Percentiles rank a stretch among this genome's conserved stretches.
Conservation (phyloP, 2,888 invertebrate genomes). For the Pantelozetes paolii region DNA sequence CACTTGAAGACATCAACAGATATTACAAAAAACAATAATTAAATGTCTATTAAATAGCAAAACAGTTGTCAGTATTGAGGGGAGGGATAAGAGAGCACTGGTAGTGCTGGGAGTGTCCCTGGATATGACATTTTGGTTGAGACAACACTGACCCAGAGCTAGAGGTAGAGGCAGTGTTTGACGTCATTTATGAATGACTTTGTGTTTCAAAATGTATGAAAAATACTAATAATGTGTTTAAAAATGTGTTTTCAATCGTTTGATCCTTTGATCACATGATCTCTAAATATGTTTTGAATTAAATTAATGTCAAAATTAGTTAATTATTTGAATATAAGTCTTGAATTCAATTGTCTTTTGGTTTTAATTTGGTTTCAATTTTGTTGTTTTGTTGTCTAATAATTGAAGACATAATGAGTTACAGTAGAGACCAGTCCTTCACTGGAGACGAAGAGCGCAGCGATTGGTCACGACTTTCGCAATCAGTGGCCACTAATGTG, state of each 20-base stretch:
- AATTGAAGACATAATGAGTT: conserved; percentile 15
- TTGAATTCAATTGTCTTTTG: too few species aligned
- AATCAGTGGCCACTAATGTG: conserved; percentile 80
- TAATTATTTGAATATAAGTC: too few species aligned
- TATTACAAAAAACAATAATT: not conserved
- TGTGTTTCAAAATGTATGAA: not conserved
- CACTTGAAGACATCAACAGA: too few species aligned
- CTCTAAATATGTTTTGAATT: not conserved
- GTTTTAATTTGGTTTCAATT: too few species aligned
- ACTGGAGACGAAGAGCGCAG: not conserved
- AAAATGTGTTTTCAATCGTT: not conserved
- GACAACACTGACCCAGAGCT: not conserved
- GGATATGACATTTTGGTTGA: not conserved
- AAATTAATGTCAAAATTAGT: not conserved
- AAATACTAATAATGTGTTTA: not conserved
- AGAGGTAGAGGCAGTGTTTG: not conserved
- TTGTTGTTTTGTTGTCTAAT: too few species aligned
- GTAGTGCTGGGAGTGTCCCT: not conserved
- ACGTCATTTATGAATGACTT: not conserved
- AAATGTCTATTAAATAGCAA: not conserved
- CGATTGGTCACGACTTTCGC: conserved; percentile 59
- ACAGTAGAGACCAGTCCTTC: conserved; percentile 37
- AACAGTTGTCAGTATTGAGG: too few species aligned
- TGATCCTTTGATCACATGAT: not conserved
- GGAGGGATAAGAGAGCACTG: too few species aligned